A percentile compares a stretch with the other conserved stretches of the same genome.
Conservation (phyloP, 2,888 invertebrate species). For the Halictus ligatus region DNA sequence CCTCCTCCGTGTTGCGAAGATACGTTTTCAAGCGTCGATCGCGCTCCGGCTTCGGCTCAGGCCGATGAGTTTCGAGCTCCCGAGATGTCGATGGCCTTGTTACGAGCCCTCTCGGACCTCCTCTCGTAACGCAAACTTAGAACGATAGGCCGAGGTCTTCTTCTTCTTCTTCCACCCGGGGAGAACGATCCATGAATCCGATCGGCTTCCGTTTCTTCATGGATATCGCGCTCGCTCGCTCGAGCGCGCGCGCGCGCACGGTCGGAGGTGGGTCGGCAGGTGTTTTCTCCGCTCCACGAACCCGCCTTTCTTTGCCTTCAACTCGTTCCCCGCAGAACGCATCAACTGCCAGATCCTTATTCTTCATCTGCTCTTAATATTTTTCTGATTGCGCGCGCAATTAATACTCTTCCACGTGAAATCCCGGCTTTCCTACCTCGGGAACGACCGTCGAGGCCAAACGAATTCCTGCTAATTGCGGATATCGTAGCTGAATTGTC, state of each 20-base stretch:
- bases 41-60: conserved; percentile 50
- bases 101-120: conserved; percentile 40
- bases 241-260: background rate
- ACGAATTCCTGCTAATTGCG: background rate
- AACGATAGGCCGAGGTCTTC: conserved; percentile 20
- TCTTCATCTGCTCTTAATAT: background rate
- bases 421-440: background rate
- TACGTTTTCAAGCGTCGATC: conserved; percentile 63
- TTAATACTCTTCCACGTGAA: background rate
- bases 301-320: conserved; percentile 4
- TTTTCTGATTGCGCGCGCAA: conserved; percentile 1
- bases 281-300: conserved; percentile 24
- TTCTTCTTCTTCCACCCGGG: conserved; percentile 20
- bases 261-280: conserved; percentile 38
- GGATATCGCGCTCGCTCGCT: conserved; percentile 17
- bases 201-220: conserved; percentile 18
- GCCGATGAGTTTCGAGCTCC: conserved; percentile 59
- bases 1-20: conserved; percentile 61
- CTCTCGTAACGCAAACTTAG: background rate
- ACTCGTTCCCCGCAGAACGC: background rate
- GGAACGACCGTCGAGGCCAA: background rate
- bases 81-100: conserved; percentile 64
- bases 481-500: background rate
- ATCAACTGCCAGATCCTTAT: background rate
- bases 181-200: conserved; percentile 29